Base-by-base conservation (phyloP, 2,797 vertebrate species). In the Hylomyscus alleni region DNA sequence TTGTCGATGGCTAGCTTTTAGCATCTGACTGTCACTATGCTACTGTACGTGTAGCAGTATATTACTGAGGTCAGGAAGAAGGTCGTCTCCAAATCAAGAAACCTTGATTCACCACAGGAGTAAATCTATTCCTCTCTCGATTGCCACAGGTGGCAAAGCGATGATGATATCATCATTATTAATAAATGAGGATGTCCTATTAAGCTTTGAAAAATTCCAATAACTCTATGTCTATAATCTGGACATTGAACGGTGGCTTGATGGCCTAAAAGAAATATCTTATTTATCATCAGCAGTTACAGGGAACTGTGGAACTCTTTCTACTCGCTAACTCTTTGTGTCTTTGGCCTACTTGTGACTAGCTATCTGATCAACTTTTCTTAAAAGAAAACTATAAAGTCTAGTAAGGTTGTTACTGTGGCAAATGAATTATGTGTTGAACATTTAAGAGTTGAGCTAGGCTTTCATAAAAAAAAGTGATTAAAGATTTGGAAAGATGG, bases 191-290 rank as follows among this genome's bases (percentile, higher is more conserved):
- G 77, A 80, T 76, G 69, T 47, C 60, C 52, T 22, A 58, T 50
- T 14, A 67, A 73, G 34, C 50, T 97, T 73, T 91, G 29, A 91
- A 96, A 94, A 50, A 84, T 7, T 91, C 20, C 2, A 29, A 76
- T 83, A 88, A 95, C 1, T 4, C 86, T 78, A 3, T 62, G 13
- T 50, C 83, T 84, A 44, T 83, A 76, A 90, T 91, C 54, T 82
- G 92, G 65, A 91, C 52, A 58, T 47, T 40, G 81, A 54, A 67
- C 44, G 11, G 54, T n/a, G 67, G 17, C 8, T 37, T 58, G 76
- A 47, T 93, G 31, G 24, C 19, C 72, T 31, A 19, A 69, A 76
- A 94, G 56, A 14, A 84, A 88, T 69, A 82, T 1, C 8, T 13
- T 20, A 60, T 56, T 92, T 52, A 92, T 77, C 80, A 72, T 15